A percentile compares a stretch with the other conserved stretches of the same genome.
Conservation (phyloP, 2,797 vertebrate genomes). For the Parauchenoglanis punctatus region DNA sequence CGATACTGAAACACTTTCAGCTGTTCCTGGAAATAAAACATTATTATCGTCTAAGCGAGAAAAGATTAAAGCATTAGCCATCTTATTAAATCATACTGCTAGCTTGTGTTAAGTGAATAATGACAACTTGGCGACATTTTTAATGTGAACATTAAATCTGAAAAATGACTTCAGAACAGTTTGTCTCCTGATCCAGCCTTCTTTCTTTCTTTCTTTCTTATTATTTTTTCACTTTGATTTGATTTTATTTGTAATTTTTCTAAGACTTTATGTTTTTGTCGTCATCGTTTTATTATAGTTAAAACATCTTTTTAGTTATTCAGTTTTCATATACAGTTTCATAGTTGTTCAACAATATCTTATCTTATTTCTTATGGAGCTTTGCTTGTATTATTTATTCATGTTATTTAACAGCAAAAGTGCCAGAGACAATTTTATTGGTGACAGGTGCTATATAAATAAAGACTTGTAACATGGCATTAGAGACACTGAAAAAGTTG, state of each 20-base stretch:
- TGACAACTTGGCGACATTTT: background rate
- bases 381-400: background rate
- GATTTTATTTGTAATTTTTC: background rate
- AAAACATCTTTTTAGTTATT: background rate
- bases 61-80: background rate
- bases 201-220: background rate
- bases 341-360: background rate
- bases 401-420: background rate
- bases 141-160: background rate
- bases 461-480: background rate
- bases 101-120: background rate
- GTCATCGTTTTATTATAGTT: background rate
- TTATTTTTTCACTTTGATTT: background rate
- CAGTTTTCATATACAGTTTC: too few species aligned
- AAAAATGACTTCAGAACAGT: background rate
- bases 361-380: background rate
- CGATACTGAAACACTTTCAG: background rate
- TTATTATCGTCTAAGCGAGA: background rate
- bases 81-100: background rate
- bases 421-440: background rate
- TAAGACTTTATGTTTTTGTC: background rate
- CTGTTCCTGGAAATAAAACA: constrained; percentile 11
- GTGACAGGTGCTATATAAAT: background rate
- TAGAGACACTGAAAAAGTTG: background rate
- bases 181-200: background rate